Percentiles rank a stretch among this genome's conserved stretches.
Conservation (phyloP, 1,140 invertebrate species). For the Heliconius hewitsoni region DNA sequence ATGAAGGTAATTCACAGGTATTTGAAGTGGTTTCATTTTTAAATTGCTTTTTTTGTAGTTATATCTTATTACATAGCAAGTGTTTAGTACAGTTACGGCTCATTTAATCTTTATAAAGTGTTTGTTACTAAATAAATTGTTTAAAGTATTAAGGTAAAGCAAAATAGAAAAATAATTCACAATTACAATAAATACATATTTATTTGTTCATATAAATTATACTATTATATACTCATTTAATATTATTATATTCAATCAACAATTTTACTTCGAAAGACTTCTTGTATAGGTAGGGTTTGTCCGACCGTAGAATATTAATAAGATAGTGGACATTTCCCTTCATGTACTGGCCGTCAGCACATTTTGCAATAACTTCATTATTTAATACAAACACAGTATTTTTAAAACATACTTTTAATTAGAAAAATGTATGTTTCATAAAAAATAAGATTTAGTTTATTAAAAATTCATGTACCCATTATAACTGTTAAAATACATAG, state of each 20-base stretch:
- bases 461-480: constrained; percentile 4
- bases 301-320: constrained; percentile 19
- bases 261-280: constrained; percentile 17
- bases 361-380: neutral
- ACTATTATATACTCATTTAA: neutral
- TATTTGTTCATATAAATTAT: too few species aligned
- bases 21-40: too few species aligned
- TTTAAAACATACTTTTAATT: too few species aligned
- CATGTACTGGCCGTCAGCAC: neutral
- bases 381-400: neutral
- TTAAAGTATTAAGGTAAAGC: too few species aligned
- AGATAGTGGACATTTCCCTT: neutral
- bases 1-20: too few species aligned
- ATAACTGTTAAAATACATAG: constrained; percentile 29
- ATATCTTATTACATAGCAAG: neutral
- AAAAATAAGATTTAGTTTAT: neutral
- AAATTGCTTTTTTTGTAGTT: neutral
- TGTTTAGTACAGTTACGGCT: neutral
- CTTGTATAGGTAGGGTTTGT: neutral
- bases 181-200: too few species aligned
- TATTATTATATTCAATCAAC: constrained; percentile 17
- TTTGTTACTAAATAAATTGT: too few species aligned
- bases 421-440: too few species aligned
- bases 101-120: neutral
- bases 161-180: too few species aligned